A percentile compares a stretch with the other conserved stretches of the same genome.
These are phyloP conservation scores for Tetanocera ferruginea DNA, from an alignment of 2,888 invertebrate genomes.

Conservation along the genomic window DNA sequence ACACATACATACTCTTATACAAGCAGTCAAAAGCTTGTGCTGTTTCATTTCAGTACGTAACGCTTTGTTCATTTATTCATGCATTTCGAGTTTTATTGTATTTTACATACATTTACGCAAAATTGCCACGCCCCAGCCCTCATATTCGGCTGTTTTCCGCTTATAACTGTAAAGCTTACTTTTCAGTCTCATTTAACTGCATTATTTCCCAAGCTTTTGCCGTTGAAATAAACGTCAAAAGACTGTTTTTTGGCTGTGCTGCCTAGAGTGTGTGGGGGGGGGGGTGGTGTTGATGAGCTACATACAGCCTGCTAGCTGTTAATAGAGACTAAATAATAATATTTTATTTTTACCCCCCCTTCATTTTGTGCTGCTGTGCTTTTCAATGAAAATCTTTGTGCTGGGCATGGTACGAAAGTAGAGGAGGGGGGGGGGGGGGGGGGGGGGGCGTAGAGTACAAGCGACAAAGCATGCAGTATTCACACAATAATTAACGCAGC, in stretches of 20 bases:
- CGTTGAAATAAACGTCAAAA: background rate
- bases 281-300: too few relatives aligned
- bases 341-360: background rate
- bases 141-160: background rate
- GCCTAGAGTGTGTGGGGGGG: background rate
- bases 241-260: background rate
- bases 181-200: background rate
- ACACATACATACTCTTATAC: too few relatives aligned
- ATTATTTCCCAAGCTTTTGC: background rate
- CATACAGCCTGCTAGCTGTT: background rate
- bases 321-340: conserved; percentile 4
- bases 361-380: background rate
- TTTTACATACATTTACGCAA: background rate
- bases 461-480: conserved; percentile 11
- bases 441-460: background rate
- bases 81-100: conserved; percentile 18
- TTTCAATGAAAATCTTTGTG: background rate
- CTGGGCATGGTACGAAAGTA: background rate
- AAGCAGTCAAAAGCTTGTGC: background rate
- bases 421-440: background rate
- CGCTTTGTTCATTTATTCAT: background rate
- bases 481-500: conserved; percentile 25
- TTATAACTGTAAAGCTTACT: background rate
- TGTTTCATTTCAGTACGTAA: background rate
- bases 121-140: background rate